Evolutionary conservation across 2,888 invertebrate species (phyloP).

Genomic region (Iselma pallidipennis): DNA sequence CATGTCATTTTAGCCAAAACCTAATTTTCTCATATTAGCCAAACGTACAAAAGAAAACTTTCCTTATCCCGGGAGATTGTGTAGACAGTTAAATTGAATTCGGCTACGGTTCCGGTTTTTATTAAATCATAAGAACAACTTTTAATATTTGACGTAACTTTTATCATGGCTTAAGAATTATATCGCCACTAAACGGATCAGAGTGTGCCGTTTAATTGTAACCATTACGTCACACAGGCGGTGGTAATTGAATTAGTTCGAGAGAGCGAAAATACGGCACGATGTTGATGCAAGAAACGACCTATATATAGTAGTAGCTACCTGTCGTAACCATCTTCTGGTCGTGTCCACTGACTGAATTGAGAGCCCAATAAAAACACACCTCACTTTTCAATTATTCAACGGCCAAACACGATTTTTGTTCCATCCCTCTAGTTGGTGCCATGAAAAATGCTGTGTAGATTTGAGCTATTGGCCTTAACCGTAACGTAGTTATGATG

Average conservation of each 20-base stretch:
- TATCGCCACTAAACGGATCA: slow-evolving; percentile 25
- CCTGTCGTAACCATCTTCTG: neutral
- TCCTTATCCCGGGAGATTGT: slow-evolving; percentile 40
- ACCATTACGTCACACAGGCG: slow-evolving; percentile 7
- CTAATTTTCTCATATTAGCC: slow-evolving; percentile 50
- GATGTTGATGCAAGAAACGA: slow-evolving; percentile 18
- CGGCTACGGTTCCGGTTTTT: slow-evolving; percentile 35
- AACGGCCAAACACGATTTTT: slow-evolving; percentile 3
- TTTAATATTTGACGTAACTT: slow-evolving; percentile 44
- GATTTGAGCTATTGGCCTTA: slow-evolving; percentile 45
- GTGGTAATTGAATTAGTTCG: slow-evolving; percentile 33
- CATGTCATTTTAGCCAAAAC: slow-evolving; percentile 46
- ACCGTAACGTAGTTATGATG: slow-evolving; percentile 51
- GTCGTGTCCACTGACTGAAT: neutral
- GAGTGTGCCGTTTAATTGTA: slow-evolving; percentile 31
- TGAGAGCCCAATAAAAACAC: slow-evolving; percentile 14
- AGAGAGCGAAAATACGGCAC: neutral
- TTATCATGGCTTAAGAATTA: slow-evolving; percentile 32
- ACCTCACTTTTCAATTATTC: slow-evolving; percentile 46
- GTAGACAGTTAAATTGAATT: slow-evolving; percentile 49
- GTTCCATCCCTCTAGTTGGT: too few relatives aligned
- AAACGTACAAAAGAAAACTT: slow-evolving; percentile 48
- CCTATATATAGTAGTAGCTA: neutral
- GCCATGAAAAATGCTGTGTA: slow-evolving; percentile 37
- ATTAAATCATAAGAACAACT: slow-evolving; percentile 42